Evolutionary conservation across 2,888 invertebrate species (phyloP).

Genomic region (Chrysolina americana): DNA sequence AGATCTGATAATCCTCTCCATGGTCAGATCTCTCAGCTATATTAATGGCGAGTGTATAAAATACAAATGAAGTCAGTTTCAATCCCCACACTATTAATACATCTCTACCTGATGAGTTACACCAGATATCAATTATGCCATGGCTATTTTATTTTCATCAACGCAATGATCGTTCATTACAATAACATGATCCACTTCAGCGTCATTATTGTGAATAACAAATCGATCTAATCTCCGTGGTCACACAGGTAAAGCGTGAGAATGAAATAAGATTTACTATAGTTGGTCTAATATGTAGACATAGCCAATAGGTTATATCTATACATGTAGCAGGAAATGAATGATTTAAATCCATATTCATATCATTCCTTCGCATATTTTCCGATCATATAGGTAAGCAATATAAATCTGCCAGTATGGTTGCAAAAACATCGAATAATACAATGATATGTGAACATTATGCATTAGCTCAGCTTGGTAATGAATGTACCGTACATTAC

Average conservation of each 20-base stretch:
- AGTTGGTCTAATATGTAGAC: not conserved
- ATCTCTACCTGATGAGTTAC: not conserved
- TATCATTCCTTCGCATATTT: slow-evolving; percentile 36
- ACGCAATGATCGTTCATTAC: not conserved
- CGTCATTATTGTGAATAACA: slow-evolving; percentile 41
- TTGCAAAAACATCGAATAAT: not conserved
- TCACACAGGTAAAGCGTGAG: slow-evolving; percentile 45
- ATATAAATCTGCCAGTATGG: slow-evolving; percentile 38
- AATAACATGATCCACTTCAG: slow-evolving; percentile 8
- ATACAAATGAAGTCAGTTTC: not conserved
- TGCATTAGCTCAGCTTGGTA: not conserved
- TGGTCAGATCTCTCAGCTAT: no score
- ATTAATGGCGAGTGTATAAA: not conserved
- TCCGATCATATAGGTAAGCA: slow-evolving; percentile 29
- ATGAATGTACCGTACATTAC: no score
- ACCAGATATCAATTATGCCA: not conserved
- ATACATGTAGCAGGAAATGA: slow-evolving; percentile 42
- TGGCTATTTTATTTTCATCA: not conserved
- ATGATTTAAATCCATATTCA: slow-evolving; percentile 40
- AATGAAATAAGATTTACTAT: slow-evolving; percentile 29
- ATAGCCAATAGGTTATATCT: slow-evolving; percentile 22
- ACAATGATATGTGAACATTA: not conserved
- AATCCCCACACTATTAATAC: not conserved
- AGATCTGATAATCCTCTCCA: no score
- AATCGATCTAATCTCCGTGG: slow-evolving; percentile 50